Percentiles rank a stretch among this genome's conserved stretches.
These are phyloP conservation scores for Andrena camellia DNA, from an alignment of 2,888 invertebrate genomes.

Conservation along the genomic window DNA sequence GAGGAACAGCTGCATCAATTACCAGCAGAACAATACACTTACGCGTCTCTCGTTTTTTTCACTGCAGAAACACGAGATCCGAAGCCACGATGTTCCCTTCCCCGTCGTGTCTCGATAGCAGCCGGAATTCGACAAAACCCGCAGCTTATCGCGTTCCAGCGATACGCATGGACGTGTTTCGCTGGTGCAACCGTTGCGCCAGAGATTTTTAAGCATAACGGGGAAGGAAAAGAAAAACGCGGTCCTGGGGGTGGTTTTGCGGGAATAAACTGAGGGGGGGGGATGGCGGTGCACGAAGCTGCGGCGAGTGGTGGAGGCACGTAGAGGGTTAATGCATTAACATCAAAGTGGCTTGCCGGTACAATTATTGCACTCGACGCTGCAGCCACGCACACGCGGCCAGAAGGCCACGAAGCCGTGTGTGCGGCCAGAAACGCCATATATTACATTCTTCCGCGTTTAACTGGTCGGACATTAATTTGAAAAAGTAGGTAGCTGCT, in stretches of 20 bases:
- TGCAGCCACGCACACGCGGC: conserved; percentile 49
- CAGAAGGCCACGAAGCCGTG: conserved; percentile 25
- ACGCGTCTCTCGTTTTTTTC: not conserved
- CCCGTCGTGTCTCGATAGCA: not conserved
- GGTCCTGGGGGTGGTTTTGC: not conserved
- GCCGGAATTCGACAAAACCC: not conserved
- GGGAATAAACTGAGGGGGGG: conserved; percentile 15
- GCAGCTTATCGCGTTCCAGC: not conserved
- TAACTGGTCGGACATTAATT: conserved; percentile 79
- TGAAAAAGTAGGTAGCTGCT: conserved; percentile 67
- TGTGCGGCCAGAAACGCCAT: conserved; percentile 54
- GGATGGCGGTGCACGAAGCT: conserved; percentile 41
- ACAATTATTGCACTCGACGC: conserved; percentile 82
- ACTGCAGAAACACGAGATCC: not conserved
- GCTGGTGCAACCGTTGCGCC: conserved; percentile 1
- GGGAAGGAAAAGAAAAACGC: conserved; percentile 19
- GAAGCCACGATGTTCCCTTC: not conserved
- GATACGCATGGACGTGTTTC: not conserved
- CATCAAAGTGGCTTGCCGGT: conserved; percentile 81
- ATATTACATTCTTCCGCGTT: conserved; percentile 80
- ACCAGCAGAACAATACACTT: not conserved
- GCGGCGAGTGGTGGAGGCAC: conserved; percentile 62
- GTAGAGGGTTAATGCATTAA: conserved; percentile 82
- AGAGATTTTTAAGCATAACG: conserved; percentile 32
- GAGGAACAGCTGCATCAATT: not conserved